Conservation (phyloP, 2,888 invertebrate genomes). For the Agrotis puta region DNA sequence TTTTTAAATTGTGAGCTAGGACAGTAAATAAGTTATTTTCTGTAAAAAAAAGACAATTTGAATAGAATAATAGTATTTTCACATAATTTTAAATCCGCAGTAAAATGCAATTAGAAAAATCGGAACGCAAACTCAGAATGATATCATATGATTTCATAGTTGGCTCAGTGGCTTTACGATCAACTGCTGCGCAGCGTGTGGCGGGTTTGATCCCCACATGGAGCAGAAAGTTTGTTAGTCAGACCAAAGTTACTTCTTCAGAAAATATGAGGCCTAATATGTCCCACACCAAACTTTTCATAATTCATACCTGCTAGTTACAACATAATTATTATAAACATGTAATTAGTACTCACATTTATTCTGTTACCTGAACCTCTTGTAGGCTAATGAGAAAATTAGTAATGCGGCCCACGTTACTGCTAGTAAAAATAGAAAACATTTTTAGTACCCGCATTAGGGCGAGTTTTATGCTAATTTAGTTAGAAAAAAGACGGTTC, state of each 20-base stretch:
- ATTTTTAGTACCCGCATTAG: slow-evolving; percentile 34
- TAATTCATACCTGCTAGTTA: slow-evolving; percentile 1
- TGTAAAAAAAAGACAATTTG: neutral
- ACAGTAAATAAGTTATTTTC: neutral
- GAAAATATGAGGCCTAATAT: no score
- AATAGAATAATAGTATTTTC: no score
- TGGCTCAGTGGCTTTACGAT: no score
- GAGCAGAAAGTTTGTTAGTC: no score
- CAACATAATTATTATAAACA: slow-evolving; percentile 25
- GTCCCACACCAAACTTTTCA: neutral
- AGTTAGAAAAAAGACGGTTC: slow-evolving; percentile 9
- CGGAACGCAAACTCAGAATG: neutral
- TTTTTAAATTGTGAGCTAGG: neutral
- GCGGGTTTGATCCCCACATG: no score
- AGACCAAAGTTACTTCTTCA: no score
- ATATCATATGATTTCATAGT: no score
- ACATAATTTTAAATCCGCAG: no score
- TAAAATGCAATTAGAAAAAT: neutral
- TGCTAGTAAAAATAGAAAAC: slow-evolving; percentile 41
- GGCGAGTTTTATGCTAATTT: slow-evolving; percentile 36
- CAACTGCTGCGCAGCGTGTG: no score
- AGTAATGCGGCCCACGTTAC: slow-evolving; percentile 39
- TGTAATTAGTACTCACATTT: slow-evolving; percentile 50
- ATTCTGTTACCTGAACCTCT: slow-evolving; percentile 33
- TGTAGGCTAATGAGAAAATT: slow-evolving; percentile 56